Evolutionary conservation across 2,888 invertebrate species (phyloP).

Genomic region (Amphiduros pacificus): DNA sequence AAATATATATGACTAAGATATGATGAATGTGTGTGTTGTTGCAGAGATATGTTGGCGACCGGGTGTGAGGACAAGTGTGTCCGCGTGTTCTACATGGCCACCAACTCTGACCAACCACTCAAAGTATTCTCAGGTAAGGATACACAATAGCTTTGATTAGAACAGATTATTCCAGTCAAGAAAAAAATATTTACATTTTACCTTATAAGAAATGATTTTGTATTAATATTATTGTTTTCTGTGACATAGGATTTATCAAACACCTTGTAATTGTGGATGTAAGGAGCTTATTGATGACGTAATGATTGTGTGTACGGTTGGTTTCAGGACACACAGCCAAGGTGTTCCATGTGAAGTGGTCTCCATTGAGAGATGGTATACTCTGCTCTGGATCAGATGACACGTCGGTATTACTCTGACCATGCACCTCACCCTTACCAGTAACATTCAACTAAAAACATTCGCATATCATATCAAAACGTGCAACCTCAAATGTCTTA

Average conservation of each 20-base stretch:
- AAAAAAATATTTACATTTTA: neutral
- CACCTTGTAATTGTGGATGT: no score
- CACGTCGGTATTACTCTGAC: slow-evolving; percentile 42
- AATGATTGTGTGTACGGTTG: slow-evolving; percentile 2
- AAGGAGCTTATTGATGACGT: neutral
- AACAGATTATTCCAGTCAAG: neutral
- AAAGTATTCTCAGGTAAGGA: slow-evolving; percentile 52
- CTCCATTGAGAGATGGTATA: slow-evolving; percentile 57
- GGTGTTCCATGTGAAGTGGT: slow-evolving; percentile 61
- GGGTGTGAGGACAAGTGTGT: slow-evolving; percentile 60
- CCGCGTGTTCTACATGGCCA: slow-evolving; percentile 54
- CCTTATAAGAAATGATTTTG: no score
- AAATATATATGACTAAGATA: no score
- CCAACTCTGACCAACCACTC: slow-evolving; percentile 48
- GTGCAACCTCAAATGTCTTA: no score
- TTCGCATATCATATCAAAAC: no score
- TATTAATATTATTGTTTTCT: no score
- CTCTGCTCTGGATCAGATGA: slow-evolving; percentile 61
- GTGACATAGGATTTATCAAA: no score
- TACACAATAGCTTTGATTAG: neutral
- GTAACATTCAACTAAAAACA: no score
- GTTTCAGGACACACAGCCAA: slow-evolving; percentile 57
- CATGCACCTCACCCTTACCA: no score
- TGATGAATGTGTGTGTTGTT: slow-evolving; percentile 10
- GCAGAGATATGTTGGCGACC: slow-evolving; percentile 59